These are phyloP conservation scores for Dugesia japonica DNA, from an alignment of 2,888 invertebrate genomes.

Conservation along the genomic window DNA sequence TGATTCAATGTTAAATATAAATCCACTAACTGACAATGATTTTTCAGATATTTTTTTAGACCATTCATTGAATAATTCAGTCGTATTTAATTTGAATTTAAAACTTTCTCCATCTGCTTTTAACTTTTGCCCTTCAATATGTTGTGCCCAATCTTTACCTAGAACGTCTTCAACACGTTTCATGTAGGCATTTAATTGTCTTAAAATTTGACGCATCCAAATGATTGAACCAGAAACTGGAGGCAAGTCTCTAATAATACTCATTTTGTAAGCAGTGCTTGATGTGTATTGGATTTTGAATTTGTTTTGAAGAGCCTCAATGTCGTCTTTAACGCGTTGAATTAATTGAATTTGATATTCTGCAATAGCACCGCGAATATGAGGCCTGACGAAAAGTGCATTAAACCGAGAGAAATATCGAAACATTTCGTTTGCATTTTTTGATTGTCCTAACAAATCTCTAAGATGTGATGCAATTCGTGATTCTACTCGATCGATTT, in stretches of 20 bases:
- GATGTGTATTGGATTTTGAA: constrained; percentile 90
- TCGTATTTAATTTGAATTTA: constrained; percentile 79
- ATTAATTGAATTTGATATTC: constrained; percentile 98
- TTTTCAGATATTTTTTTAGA: constrained; percentile 66
- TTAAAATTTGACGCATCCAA: constrained; percentile 87
- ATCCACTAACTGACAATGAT: constrained; percentile 79
- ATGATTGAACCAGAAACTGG: constrained; percentile 93
- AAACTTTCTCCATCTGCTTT: constrained; percentile 96
- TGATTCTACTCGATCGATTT: constrained; percentile 91
- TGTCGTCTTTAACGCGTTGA: constrained; percentile 94
- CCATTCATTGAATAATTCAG: constrained; percentile 96
- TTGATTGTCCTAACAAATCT: constrained; percentile 90
- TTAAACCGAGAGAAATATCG: constrained; percentile 88
- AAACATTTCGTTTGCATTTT: constrained; percentile 99
- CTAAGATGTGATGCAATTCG: constrained; percentile 87
- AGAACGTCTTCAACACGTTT: constrained; percentile 92
- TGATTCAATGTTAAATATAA: constrained; percentile 74
- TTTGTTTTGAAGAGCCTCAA: constrained; percentile 87
- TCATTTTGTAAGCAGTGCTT: constrained; percentile 78
- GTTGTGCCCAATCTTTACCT: constrained; percentile 86
- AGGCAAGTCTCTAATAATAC: constrained; percentile 76
- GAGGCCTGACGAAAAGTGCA: constrained; percentile 89
- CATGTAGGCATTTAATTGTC: constrained; percentile 83
- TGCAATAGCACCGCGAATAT: constrained; percentile 90
- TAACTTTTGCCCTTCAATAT: constrained; percentile 83